Conservation (phyloP, 2,888 invertebrate species). For the Drosophila austrosaltans region DNA sequence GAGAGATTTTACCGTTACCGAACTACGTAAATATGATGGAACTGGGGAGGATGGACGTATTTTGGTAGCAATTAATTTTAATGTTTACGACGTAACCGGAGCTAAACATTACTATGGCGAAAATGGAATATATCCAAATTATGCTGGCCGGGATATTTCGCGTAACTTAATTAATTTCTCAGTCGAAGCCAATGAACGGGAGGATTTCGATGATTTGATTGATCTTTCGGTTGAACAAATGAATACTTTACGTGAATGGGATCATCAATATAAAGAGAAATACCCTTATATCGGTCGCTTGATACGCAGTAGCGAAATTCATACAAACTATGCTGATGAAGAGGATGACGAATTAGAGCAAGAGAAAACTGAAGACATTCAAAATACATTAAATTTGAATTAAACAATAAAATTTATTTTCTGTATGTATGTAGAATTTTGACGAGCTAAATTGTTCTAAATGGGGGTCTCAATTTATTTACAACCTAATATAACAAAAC, state of each 20-base stretch:
- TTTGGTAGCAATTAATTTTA: constrained; percentile 54
- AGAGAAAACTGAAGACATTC: neutral
- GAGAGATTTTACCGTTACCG: constrained; percentile 48
- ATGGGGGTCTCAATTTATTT: too few relatives aligned
- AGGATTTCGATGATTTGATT: constrained; percentile 44
- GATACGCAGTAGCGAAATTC: constrained; percentile 9
- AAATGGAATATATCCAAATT: constrained; percentile 49
- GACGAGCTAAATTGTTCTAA: too few relatives aligned
- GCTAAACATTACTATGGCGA: constrained; percentile 54
- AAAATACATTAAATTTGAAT: neutral
- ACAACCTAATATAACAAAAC: too few relatives aligned
- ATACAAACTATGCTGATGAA: constrained; percentile 13
- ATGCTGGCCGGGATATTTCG: constrained; percentile 58
- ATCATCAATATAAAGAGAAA: constrained; percentile 38
- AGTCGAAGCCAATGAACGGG: neutral
- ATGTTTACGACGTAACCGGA: constrained; percentile 53
- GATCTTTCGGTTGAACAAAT: constrained; percentile 42
- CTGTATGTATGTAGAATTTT: neutral
- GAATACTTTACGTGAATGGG: constrained; percentile 45
- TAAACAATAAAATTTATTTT: constrained; percentile 4
- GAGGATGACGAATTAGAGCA: constrained; percentile 4
- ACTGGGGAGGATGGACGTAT: constrained; percentile 53
- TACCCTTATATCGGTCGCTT: constrained; percentile 48
- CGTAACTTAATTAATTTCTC: constrained; percentile 50
- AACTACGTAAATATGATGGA: constrained; percentile 50